A percentile compares a stretch with the other conserved stretches of the same genome.
phyloP scores from a whole-genome alignment of 2,113 vertebrate genomes.

The Centrocercus urophasianus region DNA sequence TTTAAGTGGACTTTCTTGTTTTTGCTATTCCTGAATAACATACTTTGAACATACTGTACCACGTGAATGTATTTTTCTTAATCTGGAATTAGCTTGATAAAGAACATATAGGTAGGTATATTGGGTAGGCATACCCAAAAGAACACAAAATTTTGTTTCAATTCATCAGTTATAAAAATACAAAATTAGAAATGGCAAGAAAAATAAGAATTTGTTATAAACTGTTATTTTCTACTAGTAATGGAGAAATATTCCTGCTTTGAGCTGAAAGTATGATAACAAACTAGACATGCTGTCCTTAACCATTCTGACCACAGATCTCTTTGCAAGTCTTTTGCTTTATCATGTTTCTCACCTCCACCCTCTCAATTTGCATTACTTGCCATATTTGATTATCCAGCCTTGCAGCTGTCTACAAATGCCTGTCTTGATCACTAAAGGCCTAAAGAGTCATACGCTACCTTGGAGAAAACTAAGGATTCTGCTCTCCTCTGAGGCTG shows the following conservation, averaged over 20 bases:
- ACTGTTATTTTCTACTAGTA: not conserved
- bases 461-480: not conserved
- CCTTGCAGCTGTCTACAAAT: not conserved
- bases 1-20: not conserved
- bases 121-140: not conserved
- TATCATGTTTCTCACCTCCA: not conserved
- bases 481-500: not conserved
- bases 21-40: not conserved
- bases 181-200: not conserved
- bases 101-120: not conserved
- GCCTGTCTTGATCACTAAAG: not conserved
- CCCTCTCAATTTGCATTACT: not conserved
- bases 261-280: not conserved
- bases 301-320: not conserved
- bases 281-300: not conserved
- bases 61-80: not conserved
- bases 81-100: not conserved
- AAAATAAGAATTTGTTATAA: not conserved
- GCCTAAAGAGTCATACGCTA: not conserved
- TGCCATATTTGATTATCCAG: not conserved
- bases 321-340: not conserved
- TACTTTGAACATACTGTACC: not conserved
- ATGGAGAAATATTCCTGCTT: not conserved
- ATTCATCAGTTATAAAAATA: not conserved
- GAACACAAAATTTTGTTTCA: fast-evolving